Percentiles rank a stretch among this genome's conserved stretches.
phyloP scores from a whole-genome alignment of 2,113 vertebrate genomes.

The Elephas maximus region DNA sequence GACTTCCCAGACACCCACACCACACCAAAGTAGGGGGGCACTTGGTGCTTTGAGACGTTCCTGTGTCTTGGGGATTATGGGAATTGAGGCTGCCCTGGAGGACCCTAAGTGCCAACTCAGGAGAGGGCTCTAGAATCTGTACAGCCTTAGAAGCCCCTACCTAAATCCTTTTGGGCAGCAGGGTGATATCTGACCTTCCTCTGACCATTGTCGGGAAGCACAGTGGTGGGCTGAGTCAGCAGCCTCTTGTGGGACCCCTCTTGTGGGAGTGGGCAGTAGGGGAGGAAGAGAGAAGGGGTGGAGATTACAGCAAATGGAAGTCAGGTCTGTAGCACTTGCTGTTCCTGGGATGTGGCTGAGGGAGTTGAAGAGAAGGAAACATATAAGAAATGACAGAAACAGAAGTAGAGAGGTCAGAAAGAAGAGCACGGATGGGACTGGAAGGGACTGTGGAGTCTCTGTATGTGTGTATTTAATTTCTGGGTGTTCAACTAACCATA shows the following conservation, averaged over 20 bases:
- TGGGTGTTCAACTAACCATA: background rate
- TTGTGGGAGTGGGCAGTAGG: background rate
- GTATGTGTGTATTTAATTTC: conserved; percentile 9
- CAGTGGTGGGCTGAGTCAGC: background rate
- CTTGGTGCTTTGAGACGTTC: background rate
- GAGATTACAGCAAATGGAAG: background rate
- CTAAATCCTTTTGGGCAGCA: background rate
- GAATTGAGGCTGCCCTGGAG: background rate
- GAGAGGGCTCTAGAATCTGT: too few species aligned
- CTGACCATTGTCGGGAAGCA: background rate
- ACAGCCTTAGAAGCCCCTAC: background rate
- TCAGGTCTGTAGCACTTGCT: background rate
- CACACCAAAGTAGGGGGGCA: background rate
- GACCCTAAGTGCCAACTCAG: background rate
- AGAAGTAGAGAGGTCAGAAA: background rate
- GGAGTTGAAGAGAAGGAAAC: background rate
- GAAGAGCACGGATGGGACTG: background rate
- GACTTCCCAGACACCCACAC: background rate
- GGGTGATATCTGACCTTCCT: background rate
- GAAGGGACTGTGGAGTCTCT: background rate
- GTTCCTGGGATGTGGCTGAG: background rate
- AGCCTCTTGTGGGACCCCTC: background rate
- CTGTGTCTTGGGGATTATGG: background rate
- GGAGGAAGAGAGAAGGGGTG: background rate
- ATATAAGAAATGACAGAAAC: background rate